Percentiles rank a stretch among this genome's conserved stretches.
Evolutionary conservation across 2,113 vertebrate species (phyloP).

Genomic region (Albula goreensis): DNA sequence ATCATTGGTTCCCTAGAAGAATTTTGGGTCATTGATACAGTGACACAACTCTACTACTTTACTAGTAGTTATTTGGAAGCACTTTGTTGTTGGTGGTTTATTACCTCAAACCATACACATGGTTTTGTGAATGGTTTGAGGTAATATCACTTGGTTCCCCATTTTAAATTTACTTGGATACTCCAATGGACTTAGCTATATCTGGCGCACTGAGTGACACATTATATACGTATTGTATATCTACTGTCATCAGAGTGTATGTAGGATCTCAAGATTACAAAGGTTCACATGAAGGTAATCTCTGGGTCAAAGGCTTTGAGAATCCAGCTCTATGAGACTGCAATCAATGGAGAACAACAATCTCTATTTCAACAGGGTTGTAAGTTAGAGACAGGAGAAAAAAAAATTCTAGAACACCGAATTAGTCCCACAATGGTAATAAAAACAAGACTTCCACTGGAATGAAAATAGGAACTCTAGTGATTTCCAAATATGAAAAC

Average conservation of each 20-base stretch:
- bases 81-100: too few relatives aligned
- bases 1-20: too few relatives aligned
- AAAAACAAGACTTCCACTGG: constrained; percentile 53
- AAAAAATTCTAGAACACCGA: constrained; percentile 33
- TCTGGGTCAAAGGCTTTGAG: not conserved
- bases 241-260: not conserved
- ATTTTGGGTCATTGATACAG: too few relatives aligned
- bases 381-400: constrained; percentile 40
- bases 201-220: not conserved
- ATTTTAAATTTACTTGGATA: too few relatives aligned
- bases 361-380: constrained; percentile 29
- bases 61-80: too few relatives aligned
- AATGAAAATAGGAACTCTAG: constrained; percentile 56
- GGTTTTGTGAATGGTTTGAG: too few relatives aligned
- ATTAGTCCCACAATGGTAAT: constrained; percentile 50
- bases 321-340: not conserved
- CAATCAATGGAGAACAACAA: not conserved
- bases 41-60: too few relatives aligned
- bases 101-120: too few relatives aligned
- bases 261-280: too few relatives aligned
- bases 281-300: too few relatives aligned
- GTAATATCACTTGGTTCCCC: too few relatives aligned
- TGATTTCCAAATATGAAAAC: constrained; percentile 65
- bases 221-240: not conserved
- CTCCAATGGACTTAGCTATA: not conserved